Evolutionary conservation across 1,140 invertebrate genomes (phyloP), one percentile per base, ranked within the genome.

Genomic region (Drosophila obscura): DNA sequence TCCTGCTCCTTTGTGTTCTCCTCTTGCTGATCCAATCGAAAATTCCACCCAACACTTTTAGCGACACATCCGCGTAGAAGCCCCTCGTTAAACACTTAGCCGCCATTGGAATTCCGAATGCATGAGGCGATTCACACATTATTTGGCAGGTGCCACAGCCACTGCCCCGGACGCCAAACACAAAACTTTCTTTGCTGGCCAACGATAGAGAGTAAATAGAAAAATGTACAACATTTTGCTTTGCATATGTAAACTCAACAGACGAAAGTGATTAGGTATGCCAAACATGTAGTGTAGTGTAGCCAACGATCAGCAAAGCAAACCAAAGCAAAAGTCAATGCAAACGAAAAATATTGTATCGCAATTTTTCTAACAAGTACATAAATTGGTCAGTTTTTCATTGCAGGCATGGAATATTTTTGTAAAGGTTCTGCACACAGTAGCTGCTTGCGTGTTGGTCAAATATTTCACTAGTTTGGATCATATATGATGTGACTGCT

Each of bases 181-280:
- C n/a, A 63, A 82, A 88, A 87, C 82, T 87, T 87, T 87, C 82
- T 87, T 87, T 51, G 26, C 48, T 44, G 43, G 43, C 16, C 58
- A 56, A 9, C 64, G 41, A 6, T 35, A 53, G 63, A 39, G 4
- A 39, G 35, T 76, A 83, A 75, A 67, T 60, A 61, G 48, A 45
- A 52, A 82, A 78, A 75, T 87, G 72, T 77, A 63, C 81, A 77
- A 73, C 13, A 77, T 62, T 39, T 64, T 58, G 63, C 61, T 79
- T 73, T 79, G 69, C 59, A 65, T 65, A 59, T 53, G 53, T 68
- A 49, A 79, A 74, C 19, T 62, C 58, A 72, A 51, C 71, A 74
- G 75, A 62, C 60, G 44, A 72, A 72, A 57, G 53, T 39, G 22
- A 71, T 80, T 74, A 56, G 59, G 67, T 71, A 85, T 87, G 69